Conservation (phyloP, 2,888 invertebrate species). For the Dasysyrphus albostriatus region DNA sequence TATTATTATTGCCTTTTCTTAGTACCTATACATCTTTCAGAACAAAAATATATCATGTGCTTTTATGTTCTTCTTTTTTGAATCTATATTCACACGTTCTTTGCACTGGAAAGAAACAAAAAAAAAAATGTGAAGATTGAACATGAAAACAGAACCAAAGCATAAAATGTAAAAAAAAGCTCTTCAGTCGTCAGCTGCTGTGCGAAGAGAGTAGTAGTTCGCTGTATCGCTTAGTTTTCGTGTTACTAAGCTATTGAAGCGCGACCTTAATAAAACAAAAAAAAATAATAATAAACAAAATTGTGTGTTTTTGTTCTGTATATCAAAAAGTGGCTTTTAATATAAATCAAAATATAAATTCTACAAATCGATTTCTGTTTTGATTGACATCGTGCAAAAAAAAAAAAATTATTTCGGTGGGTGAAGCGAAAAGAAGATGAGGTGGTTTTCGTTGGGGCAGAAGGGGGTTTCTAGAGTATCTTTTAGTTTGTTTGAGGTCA, state of each 20-base stretch:
- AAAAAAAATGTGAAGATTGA: slow-evolving; percentile 3
- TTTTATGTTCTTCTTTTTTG: slow-evolving; percentile 42
- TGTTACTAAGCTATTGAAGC: slow-evolving; percentile 41
- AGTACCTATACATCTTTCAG: slow-evolving; percentile 45
- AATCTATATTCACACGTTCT: slow-evolving; percentile 6
- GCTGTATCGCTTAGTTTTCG: slow-evolving; percentile 56
- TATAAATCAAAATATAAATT: not conserved
- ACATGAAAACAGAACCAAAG: slow-evolving; percentile 52
- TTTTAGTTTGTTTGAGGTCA: slow-evolving; percentile 79
- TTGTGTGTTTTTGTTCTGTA: slow-evolving; percentile 11
- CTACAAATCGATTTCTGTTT: not conserved
- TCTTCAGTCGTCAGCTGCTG: slow-evolving; percentile 83
- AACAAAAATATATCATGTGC: slow-evolving; percentile 58
- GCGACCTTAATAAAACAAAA: slow-evolving; percentile 52
- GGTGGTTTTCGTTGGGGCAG: slow-evolving; percentile 26
- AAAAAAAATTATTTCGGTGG: slow-evolving; percentile 19
- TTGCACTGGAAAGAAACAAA: not conserved
- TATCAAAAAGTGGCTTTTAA: not conserved
- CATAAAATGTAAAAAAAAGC: slow-evolving; percentile 79
- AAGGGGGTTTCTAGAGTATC: slow-evolving; percentile 61
- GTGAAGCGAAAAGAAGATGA: not conserved
- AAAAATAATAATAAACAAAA: slow-evolving; percentile 6
- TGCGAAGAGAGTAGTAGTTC: slow-evolving; percentile 81
- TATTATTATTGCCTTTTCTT: slow-evolving; percentile 7
- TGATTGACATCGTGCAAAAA: slow-evolving; percentile 12